Conservation (phyloP, 2,797 vertebrate species). For the Anableps anableps region DNA sequence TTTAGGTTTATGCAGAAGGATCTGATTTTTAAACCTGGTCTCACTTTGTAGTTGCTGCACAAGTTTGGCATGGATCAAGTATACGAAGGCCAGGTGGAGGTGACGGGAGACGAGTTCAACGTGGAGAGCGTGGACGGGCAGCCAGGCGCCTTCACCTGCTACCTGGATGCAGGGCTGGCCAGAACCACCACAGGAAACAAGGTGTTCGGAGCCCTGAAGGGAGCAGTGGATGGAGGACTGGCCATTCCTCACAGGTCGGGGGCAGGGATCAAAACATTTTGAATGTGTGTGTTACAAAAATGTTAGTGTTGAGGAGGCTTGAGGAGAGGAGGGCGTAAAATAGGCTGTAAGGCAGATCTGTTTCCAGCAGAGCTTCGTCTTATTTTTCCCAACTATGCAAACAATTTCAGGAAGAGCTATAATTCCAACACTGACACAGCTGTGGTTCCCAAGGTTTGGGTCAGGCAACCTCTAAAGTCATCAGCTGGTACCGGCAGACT, state of each 20-base stretch:
- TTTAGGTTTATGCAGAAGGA: not conserved
- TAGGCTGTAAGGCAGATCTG: not conserved
- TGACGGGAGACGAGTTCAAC: conserved; percentile 96
- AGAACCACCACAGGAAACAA: conserved; percentile 98
- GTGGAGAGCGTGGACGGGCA: conserved; percentile 96
- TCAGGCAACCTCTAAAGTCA: not conserved
- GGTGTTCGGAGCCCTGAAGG: conserved; percentile 97
- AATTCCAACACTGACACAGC: not conserved
- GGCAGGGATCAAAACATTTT: too few relatives aligned
- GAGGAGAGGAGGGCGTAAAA: not conserved
- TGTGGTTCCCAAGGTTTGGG: not conserved
- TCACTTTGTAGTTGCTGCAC: conserved; percentile 88
- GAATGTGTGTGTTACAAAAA: not conserved
- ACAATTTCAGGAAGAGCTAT: not conserved
- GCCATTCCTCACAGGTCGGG: conserved; percentile 96
- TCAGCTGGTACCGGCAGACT: not conserved
- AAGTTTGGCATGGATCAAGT: conserved; percentile 97
- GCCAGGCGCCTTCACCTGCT: conserved; percentile 95
- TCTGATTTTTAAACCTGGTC: not conserved
- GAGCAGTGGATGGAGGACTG: conserved; percentile 95
- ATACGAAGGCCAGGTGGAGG: conserved; percentile 97
- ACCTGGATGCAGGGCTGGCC: conserved; percentile 95
- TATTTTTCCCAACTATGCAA: too few relatives aligned
- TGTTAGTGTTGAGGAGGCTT: not conserved
- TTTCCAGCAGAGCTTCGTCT: not conserved